Base-by-base conservation (phyloP, 2,888 invertebrate species). In the Hypsopygia costalis region DNA sequence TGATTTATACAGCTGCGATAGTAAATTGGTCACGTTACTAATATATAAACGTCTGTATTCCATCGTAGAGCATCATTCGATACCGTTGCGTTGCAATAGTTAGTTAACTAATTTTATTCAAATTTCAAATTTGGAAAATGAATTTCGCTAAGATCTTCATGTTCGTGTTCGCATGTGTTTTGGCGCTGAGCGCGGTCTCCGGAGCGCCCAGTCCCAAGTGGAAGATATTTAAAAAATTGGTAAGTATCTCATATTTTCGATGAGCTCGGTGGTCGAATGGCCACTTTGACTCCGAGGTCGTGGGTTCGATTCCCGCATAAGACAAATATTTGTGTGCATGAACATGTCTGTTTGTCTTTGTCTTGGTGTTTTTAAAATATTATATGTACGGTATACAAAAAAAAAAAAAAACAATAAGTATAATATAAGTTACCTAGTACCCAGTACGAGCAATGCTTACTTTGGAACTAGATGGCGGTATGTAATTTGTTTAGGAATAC, bases 151-250 rank as follows among this genome's bases (percentile, higher is more conserved):
- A 56, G 36, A 54, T 72, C 22, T 52, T 77, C 11, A 65, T 72
- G 36, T 64, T 70, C 25, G 49, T 72, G 1, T 64, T 75, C 45
- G 65, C 69, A 10, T 62, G 62, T 41, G 40, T 72, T 9, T 42
- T 66, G 40, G 65, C 67, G 10, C 28, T 71, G 21, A 51, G 56
- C 4, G 41, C 59, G 0, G 67, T 69, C 0, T 46, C 51, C 1
- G 64, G 62, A 0, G 64, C 69, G 6, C 68, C 71, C 0, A 67
- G 61, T 3, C 72, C 74, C 0, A 68, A 52, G 28, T 77, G 71
- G 71, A 73, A 68, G 22, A 41, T 69, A 0, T 73, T 75, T 29
- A 74, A 73, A 44, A 74, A 65, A 62, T 48, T 75, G 43, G 75
- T 77, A 58, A 73, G 75, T 70, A 27, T 31, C 27, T 16, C 16